A percentile compares a stretch with the other conserved stretches of the same genome.
Evolutionary conservation across 2,113 vertebrate genomes (phyloP).

Genomic region (Casuarius casuarius): DNA sequence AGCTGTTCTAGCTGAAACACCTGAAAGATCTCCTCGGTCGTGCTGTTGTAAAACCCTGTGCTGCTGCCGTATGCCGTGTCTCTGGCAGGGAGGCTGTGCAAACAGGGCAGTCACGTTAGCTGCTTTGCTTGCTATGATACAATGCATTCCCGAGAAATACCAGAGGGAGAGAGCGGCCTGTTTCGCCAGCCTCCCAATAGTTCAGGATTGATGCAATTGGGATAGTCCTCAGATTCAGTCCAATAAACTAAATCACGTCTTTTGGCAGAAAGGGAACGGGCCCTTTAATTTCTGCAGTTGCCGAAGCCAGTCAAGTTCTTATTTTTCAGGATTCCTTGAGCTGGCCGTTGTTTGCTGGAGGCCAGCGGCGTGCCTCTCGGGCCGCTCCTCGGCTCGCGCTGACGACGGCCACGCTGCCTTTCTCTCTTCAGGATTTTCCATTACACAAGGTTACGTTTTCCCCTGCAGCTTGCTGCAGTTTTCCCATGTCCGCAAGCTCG

Average conservation of each 20-base stretch:
- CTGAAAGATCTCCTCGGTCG: neutral
- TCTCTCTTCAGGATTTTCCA: neutral
- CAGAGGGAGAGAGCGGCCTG: neutral
- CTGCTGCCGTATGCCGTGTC: neutral
- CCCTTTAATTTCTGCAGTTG: neutral
- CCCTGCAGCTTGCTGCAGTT: neutral
- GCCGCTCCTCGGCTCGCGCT: neutral
- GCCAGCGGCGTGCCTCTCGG: neutral
- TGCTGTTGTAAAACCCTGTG: neutral
- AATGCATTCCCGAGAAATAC: neutral
- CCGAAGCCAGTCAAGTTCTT: neutral
- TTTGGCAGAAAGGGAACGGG: accelerated
- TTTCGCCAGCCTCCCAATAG: neutral
- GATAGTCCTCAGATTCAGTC: neutral
- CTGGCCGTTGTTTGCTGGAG: neutral
- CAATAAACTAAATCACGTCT: neutral
- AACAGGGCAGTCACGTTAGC: neutral
- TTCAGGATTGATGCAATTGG: neutral
- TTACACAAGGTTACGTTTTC: neutral
- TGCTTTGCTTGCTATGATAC: neutral
- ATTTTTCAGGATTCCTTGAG: neutral
- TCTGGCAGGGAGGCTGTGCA: neutral
- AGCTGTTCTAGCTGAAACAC: no score
- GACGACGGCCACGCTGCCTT: neutral
- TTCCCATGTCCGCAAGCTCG: neutral